phyloP scores from a whole-genome alignment of 2,797 vertebrate species.

The Amazonetta brasiliensis region DNA sequence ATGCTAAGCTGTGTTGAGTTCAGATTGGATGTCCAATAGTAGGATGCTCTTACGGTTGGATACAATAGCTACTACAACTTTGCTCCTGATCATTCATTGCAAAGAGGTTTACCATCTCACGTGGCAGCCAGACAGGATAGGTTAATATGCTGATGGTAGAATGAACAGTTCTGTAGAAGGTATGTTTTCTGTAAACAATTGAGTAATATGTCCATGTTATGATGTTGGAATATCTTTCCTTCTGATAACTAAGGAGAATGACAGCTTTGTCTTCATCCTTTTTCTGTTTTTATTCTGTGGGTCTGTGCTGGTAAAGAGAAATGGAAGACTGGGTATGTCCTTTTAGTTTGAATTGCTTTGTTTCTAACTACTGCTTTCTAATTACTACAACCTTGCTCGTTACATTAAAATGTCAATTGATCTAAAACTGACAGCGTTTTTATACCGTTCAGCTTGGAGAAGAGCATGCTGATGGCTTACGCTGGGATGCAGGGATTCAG shows the following conservation, averaged over 20 bases:
- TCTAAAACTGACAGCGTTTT: not conserved
- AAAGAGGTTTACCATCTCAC: not conserved
- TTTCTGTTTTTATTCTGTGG: not conserved
- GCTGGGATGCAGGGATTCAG: not conserved
- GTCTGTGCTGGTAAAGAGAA: not conserved
- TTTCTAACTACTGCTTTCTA: not conserved
- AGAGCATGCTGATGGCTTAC: not conserved
- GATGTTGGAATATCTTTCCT: not conserved
- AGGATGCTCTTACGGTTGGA: not conserved
- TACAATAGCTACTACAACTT: not conserved
- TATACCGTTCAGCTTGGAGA: not conserved
- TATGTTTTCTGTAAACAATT: not conserved
- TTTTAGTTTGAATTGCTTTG: not conserved
- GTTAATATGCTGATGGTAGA: not conserved
- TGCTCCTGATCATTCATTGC: not conserved
- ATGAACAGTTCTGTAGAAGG: not conserved
- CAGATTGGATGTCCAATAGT: not conserved
- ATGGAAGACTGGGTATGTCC: not conserved
- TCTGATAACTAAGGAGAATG: not conserved
- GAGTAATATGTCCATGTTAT: not conserved
- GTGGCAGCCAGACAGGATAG: not conserved
- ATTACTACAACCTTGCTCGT: not conserved
- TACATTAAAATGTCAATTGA: not conserved
- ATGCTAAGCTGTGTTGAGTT: not conserved
- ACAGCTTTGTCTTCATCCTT: not conserved